These are phyloP conservation scores for Pilophorus perplexus DNA, from an alignment of 2,888 invertebrate genomes.

Conservation along the genomic window DNA sequence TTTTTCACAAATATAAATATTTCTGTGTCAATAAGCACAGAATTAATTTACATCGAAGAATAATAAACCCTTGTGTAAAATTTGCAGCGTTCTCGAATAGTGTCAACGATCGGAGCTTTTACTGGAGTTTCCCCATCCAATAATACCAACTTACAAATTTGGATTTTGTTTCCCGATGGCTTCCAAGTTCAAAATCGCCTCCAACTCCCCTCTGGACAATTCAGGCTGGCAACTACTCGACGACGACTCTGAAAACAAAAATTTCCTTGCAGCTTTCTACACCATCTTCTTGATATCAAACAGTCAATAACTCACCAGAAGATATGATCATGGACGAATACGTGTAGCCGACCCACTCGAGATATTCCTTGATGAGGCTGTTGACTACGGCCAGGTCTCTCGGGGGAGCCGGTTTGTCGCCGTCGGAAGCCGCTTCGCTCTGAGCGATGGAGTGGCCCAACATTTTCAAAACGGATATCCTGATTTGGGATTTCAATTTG, in stretches of 20 bases:
- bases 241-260: conserved; percentile 27
- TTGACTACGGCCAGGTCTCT: conserved; percentile 56
- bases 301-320: conserved; percentile 53
- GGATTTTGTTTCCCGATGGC: conserved; percentile 35
- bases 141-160: conserved; percentile 23
- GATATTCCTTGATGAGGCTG: conserved; percentile 65
- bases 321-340: conserved; percentile 61
- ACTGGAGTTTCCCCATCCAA: too few species aligned
- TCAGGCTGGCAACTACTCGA: conserved; percentile 5
- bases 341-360: conserved; percentile 69
- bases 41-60: too few species aligned
- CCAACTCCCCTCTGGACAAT: conserved; percentile 25
- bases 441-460: conserved; percentile 40
- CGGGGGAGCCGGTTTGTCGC: conserved; percentile 38
- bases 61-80: too few species aligned
- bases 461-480: conserved; percentile 41
- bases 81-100: too few species aligned
- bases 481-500: conserved; percentile 42
- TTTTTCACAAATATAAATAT: too few species aligned
- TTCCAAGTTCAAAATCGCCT: conserved; percentile 30
- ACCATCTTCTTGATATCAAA: too few species aligned
- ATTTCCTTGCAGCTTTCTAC: background rate
- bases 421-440: conserved; percentile 9
- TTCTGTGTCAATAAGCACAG: too few species aligned
- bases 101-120: too few species aligned